Evolutionary conservation across 1,140 invertebrate genomes (phyloP), one percentile per base, ranked within the genome.

Genomic region (Pristionchus pacificus): DNA sequence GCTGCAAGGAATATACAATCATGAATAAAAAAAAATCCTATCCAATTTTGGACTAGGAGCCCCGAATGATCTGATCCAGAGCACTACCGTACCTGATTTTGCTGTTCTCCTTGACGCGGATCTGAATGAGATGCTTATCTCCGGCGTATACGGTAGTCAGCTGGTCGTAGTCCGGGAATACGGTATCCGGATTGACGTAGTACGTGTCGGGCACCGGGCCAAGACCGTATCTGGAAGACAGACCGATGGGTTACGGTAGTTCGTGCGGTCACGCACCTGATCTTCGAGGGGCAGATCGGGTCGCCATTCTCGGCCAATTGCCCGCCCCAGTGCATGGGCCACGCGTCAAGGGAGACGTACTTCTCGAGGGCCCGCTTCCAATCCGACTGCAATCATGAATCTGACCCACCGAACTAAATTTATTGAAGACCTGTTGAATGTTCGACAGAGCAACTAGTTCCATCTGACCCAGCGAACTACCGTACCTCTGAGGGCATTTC

Each of bases 91-190:
- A 83, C 82, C 78, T 78, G 28, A 83, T 82, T 57, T 76, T 70
- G 14, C 77, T 78, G 62, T 77, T 74, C 28, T 76, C 66, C 58
- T 83, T 80, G 27, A 84, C 74, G 68, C 78, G 76, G 27, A 83
- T 68, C 63, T 84, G 80, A 49, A 83, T 83, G 19, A 83, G 58
- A 68, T 80, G 82, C 61, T 84, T 81, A 61, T 82, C 81, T 19
- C 81, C 81, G 1, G 81, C 81, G 68, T 84, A 83, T 0, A 83
- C 82, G 3, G 80, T 84, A 13, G 82, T 83, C 76, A 83, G 55
- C 65, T 82, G 79, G 60, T 83, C 81, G 71, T 84, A 84, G 72
- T 83, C 81, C 0, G 75, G 69, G 79, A 84, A 81, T 24, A 73
- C 76, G 3, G 62, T 67, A 6, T 69, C 62, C 38, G 72, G 74